These are phyloP conservation scores for Acyrthosiphon pisum DNA, from an alignment of 1,140 invertebrate species.

Conservation along the genomic window DNA sequence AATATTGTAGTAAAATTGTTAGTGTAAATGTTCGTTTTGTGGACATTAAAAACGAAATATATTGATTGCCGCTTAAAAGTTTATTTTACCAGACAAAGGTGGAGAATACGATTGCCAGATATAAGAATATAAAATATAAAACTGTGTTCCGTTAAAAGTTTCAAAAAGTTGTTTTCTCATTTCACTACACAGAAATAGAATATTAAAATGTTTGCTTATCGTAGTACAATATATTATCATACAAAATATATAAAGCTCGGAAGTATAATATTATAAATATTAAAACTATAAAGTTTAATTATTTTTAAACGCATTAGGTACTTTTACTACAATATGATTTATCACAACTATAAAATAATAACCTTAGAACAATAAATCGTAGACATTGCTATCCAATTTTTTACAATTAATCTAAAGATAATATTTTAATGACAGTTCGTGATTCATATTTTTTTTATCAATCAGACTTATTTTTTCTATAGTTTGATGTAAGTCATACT, in stretches of 20 bases:
- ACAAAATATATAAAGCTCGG: background rate
- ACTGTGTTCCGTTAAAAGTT: background rate
- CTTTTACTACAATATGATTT: background rate
- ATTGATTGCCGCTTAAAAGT: background rate
- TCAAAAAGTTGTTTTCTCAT: background rate
- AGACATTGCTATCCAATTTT: background rate
- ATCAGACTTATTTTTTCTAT: background rate
- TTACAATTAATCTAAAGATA: background rate
- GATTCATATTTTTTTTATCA: background rate
- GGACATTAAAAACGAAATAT: background rate
- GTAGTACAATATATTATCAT: background rate
- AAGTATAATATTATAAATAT: background rate
- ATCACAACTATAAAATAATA: background rate
- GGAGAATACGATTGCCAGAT: background rate
- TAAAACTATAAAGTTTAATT: background rate
- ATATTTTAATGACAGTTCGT: background rate
- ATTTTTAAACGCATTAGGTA: background rate
- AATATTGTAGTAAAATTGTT: background rate
- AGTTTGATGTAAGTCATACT: background rate
- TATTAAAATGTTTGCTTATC: background rate
- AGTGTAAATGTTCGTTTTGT: background rate
- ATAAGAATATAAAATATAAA: constrained; percentile 9
- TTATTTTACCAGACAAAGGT: background rate
- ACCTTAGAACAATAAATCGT: background rate
- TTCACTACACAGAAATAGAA: background rate